Evolutionary conservation across 1,140 invertebrate species (phyloP), one percentile per base, ranked within the genome.

Genomic region (Trissolcus basalis): DNA sequence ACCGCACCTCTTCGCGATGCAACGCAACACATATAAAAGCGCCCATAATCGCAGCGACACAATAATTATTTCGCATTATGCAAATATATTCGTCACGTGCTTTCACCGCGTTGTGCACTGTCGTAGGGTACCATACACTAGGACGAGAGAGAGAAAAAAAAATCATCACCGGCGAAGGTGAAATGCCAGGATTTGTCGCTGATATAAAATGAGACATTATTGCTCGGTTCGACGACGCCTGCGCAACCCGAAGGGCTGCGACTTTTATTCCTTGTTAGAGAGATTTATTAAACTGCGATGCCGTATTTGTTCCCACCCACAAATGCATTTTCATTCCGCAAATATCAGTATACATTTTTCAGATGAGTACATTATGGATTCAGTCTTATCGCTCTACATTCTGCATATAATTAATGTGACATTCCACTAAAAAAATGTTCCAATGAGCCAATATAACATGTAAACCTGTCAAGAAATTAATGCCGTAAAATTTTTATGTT

Each of bases 21-120:
- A 69, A 65, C 60, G 50, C 58, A 58, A 61, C 53, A 39, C 65
- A 48, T 47, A 59, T 59, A 68, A 59, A 39, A 11, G n/a, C 9
- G 32, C 33, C 51, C 51, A 63, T 61, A 63, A 75, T 68, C 58
- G 11, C 58, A 53, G 55, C 64, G 72, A 64, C 59, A 76, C 60
- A 69, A 69, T 69, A 74, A 74, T 74, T 64, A 76, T 69, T 27
- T 76, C 60, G 72, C 72, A 75, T 68, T 69, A 75, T 75, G 72
- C 58, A 69, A 68, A 75, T 69, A 58, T 59, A 60, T 74, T 68
- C 56, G 67, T 70, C 67, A 67, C 71, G 71, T 68, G 71, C 70
- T 73, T 73, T 73, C 70, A 67, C 70, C 43, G 19, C 19, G 61
- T 67, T 60, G 27, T 53, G 55, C 14, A 6, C 49, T 43, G 41